phyloP scores from a whole-genome alignment of 2,797 vertebrate species.

The Gambusia yucatana region DNA sequence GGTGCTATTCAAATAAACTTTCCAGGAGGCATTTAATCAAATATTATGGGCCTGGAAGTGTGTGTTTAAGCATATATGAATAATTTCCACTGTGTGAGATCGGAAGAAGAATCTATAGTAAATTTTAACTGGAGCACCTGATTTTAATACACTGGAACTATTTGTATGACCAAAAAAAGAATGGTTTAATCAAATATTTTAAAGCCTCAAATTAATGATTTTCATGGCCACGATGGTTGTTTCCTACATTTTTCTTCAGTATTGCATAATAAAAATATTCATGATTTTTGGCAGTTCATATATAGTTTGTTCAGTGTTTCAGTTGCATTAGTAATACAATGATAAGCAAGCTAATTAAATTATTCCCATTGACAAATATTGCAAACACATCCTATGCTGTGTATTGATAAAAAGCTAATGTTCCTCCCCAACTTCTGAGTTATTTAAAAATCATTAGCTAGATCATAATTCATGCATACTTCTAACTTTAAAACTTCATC shows the following conservation, averaged over 20 bases:
- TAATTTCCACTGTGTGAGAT: neutral
- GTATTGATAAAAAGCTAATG: neutral
- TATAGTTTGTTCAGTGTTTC: neutral
- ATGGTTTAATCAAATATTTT: neutral
- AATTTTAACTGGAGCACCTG: neutral
- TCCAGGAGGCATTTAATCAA: neutral
- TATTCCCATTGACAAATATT: neutral
- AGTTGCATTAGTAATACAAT: neutral
- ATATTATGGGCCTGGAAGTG: neutral
- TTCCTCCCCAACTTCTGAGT: conserved; percentile 14
- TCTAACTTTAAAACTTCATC: conserved; percentile 64
- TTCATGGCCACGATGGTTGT: neutral
- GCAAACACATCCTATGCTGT: neutral
- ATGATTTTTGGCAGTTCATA: neutral
- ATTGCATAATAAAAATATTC: neutral
- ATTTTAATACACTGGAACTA: neutral
- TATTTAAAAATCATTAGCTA: conserved; percentile 39
- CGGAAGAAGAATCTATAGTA: neutral
- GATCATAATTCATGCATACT: conserved; percentile 55
- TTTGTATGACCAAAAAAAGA: neutral
- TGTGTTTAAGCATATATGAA: neutral
- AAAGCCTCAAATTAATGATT: neutral
- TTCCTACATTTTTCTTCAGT: neutral
- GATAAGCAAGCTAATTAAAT: neutral
- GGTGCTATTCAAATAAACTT: neutral